phyloP scores from a whole-genome alignment of 2,888 invertebrate genomes.

The Tetragonisca angustula region DNA sequence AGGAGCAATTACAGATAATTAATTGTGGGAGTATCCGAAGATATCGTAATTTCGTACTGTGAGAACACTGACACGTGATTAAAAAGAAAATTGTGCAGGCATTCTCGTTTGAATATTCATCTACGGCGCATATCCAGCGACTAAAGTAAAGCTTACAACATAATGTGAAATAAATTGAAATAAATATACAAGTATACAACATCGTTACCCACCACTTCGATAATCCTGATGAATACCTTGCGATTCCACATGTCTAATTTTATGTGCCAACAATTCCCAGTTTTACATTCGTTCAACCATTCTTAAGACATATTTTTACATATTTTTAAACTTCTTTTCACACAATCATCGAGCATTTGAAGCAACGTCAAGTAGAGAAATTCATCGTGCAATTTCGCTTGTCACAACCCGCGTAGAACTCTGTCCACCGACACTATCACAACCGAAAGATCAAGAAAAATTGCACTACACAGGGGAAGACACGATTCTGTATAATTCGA shows the following conservation, averaged over 20 bases:
- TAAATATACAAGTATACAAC: not conserved
- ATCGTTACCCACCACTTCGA: slow-evolving; percentile 80
- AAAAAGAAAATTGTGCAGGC: not conserved
- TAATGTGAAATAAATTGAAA: not conserved
- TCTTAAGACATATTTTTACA: too few species aligned
- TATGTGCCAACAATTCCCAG: not conserved
- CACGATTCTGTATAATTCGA: not conserved
- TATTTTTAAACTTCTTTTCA: not conserved
- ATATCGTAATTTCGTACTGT: slow-evolving; percentile 7
- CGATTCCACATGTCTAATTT: slow-evolving; percentile 81
- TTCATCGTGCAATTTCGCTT: not conserved
- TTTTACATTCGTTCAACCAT: not conserved
- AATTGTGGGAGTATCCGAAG: slow-evolving; percentile 33
- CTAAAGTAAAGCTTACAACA: not conserved
- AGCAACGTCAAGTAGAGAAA: not conserved
- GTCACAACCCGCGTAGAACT: not conserved
- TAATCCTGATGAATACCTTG: slow-evolving; percentile 81
- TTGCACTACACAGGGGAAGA: not conserved
- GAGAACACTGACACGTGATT: slow-evolving; percentile 12
- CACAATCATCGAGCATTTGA: not conserved
- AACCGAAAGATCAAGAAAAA: not conserved
- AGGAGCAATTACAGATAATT: slow-evolving; percentile 34
- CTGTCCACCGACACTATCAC: not conserved
- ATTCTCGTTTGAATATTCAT: not conserved
- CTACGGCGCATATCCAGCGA: not conserved